Conservation (phyloP, 2,113 vertebrate species). For the Archilochus colubris region DNA sequence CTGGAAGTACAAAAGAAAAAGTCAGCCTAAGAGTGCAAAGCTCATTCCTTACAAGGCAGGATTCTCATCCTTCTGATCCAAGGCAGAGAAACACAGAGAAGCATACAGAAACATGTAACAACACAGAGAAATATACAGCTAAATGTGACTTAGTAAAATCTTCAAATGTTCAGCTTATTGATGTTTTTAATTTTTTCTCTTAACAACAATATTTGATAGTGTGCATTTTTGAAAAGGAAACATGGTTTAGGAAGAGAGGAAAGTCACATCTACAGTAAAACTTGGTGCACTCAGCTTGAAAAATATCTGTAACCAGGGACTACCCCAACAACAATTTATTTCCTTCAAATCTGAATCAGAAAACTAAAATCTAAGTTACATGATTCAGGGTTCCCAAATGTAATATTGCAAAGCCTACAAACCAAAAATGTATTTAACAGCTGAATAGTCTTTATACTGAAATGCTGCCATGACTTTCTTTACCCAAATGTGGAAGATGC, state of each 20-base stretch:
- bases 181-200: constrained; percentile 51
- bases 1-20: constrained; percentile 11
- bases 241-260: not conserved
- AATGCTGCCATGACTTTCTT: not conserved
- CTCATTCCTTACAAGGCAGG: not conserved
- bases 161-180: constrained; percentile 57
- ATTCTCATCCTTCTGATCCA: constrained; percentile 39
- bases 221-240: not conserved
- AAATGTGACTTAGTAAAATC: constrained; percentile 48
- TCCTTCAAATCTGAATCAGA: not conserved
- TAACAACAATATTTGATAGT: not conserved
- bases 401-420: not conserved
- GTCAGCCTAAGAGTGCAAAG: constrained; percentile 9
- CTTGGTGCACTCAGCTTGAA: not conserved
- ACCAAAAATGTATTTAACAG: not conserved
- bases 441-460: not conserved
- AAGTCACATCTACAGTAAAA: not conserved
- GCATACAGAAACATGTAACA: not conserved
- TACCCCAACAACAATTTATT: not conserved
- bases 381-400: not conserved
- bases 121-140: not conserved
- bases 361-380: not conserved
- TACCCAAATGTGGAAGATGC: not conserved
- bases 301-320: not conserved
- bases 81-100: not conserved